Evolutionary conservation across 2,888 invertebrate genomes (phyloP), one percentile per base, ranked within the genome.

Genomic region (Orthosia gothica): DNA sequence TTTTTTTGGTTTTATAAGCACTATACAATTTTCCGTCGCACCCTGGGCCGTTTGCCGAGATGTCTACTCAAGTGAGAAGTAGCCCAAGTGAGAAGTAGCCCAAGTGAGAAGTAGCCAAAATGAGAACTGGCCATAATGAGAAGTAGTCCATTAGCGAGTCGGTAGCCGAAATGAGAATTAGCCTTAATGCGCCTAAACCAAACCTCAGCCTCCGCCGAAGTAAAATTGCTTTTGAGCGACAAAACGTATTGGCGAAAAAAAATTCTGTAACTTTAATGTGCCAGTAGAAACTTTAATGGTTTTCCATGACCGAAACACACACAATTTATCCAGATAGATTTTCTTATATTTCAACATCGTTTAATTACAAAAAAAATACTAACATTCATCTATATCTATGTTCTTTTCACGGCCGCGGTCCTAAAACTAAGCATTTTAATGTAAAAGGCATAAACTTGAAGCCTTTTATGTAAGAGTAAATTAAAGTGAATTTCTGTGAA

Each of bases 401-500:
- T 12, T 40, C 15, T 26, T 11, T 20, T 20, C 16, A 49, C 5
- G 72, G 20, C 18, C 55, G 15, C 3, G 26, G 5, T 45, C 50
- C 45, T 57, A 20, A 61, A 20, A 54, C 40, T 32, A 16, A 12
- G 40, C 54, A 49, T 47, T 26, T 54, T 26, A 64, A 76, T 54
- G 26, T 23, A 11, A 61, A 45, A 62, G n/a, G 7, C 13, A 7
- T 61, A 32, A 20, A 61, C 63, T 26, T 13, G 13, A 40, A 12
- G n/a, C 54, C n/a, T 62, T 70, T 26, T 57, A 62, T 47, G 61
- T 76, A 62, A 65, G 62, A 65, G n/a, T 76, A 64, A 76, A 64
- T 70, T 76, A 1, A 50, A 50, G 55, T 61, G 20, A 61, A 71
- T 64, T 26, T 54, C 40, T 59, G 45, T 26, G 5, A 59, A 64